Base-by-base conservation (phyloP, 1,140 invertebrate genomes). In the Ephestia elutella region DNA sequence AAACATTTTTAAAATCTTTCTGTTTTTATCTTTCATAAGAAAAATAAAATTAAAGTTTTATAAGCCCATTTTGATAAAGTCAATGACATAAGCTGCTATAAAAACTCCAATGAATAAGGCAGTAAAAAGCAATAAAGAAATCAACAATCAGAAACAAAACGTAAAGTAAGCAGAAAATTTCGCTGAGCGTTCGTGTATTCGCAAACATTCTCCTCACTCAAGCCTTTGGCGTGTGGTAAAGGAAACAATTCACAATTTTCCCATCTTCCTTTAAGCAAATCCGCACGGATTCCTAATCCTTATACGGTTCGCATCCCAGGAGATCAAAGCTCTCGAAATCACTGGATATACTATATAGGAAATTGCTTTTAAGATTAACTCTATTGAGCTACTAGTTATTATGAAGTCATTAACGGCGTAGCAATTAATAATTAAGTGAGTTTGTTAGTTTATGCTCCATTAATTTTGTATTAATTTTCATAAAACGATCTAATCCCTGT, bases 201-300 rank as follows among this genome's bases (percentile, higher is more conserved):
- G 60, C 64, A 69, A 77, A 77, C 68, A 70, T 75, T 70, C 60
- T 58, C 69, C 56, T 61, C 62, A 69, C 54, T 56, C 63, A 56
- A 70, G 62, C 56, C 58, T 60, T 69, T 78, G 62, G 44, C 65
- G 68, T 78, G 74, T 66, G 73, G 73, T 72, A 61, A 62, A 78
- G 76, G 74, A 70, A 85, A 81, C 75, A 85, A 80, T 82, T 78
- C 75, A 62, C 75, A 80, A 82, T 81, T 80, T 78, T 70, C 75
- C 62, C 68, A 68, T 71, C 67, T 75, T 78, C 68, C 76, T 80
- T 77, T 79, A 81, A 75, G 76, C 73, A 80, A 82, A 86, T 86
- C 75, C 79, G 59, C 70, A 74, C 66, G 71, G 77, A 82, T 83
- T 78, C 80, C 75, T 79, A 82, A 82, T 80, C 78, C 77, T 74